phyloP scores from a whole-genome alignment of 2,113 vertebrate species.

The Cynocephalus volans region DNA sequence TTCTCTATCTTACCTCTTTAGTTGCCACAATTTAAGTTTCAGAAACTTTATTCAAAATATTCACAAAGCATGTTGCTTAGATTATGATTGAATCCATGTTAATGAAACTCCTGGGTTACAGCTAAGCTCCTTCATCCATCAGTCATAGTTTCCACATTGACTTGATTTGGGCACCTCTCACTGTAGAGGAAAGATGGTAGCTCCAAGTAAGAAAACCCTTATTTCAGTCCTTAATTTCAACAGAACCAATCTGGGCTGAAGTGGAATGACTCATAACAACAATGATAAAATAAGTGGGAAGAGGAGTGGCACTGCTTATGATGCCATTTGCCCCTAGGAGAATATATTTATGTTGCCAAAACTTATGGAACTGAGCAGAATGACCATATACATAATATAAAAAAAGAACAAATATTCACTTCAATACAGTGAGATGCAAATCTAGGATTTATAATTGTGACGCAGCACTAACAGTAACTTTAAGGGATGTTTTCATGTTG shows the following conservation, averaged over 20 bases:
- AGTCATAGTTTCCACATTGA: not conserved
- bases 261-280: not conserved
- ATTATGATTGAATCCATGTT: not conserved
- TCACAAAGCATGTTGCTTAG: not conserved
- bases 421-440: constrained; percentile 87
- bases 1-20: not conserved
- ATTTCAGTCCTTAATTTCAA: not conserved
- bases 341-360: constrained; percentile 66
- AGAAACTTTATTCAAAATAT: constrained; percentile 13
- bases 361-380: constrained; percentile 86
- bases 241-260: not conserved
- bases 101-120: constrained; percentile 23
- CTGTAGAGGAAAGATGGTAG: not conserved
- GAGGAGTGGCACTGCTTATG: constrained; percentile 70
- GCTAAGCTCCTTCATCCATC: not conserved
- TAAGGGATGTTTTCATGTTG: constrained; percentile 83
- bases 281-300: constrained; percentile 76
- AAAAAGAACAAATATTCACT: constrained; percentile 81
- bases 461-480: constrained; percentile 87
- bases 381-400: constrained; percentile 87
- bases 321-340: constrained; percentile 78
- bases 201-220: not conserved
- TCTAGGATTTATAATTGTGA: constrained; percentile 87
- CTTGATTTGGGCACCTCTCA: not conserved
- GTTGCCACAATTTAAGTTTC: not conserved